These are phyloP conservation scores for Uropetala carovei DNA, from an alignment of 2,888 invertebrate species.

Conservation along the genomic window DNA sequence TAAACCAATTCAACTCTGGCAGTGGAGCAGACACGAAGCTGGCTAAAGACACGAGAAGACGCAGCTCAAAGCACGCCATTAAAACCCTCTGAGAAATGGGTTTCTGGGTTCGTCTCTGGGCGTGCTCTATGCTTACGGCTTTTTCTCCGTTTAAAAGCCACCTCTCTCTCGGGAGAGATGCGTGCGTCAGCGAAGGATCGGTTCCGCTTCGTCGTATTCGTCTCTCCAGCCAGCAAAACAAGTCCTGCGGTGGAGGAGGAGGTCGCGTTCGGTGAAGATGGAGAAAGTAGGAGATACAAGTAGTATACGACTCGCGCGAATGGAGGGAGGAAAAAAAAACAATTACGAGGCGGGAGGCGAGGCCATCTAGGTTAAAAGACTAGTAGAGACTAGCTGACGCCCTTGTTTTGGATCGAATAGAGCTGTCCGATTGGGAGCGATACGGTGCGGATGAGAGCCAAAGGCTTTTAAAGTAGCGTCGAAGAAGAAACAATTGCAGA, in stretches of 20 bases:
- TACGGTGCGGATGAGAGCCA: neutral
- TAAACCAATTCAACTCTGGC: no score
- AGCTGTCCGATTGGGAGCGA: neutral
- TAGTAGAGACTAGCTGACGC: neutral
- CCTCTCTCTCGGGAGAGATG: neutral
- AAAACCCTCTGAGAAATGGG: neutral
- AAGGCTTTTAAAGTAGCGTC: no score
- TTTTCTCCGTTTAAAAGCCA: neutral
- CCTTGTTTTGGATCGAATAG: neutral
- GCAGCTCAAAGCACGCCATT: no score
- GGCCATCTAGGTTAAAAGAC: constrained; percentile 27
- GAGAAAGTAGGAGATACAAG: constrained; percentile 32
- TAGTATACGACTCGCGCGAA: neutral
- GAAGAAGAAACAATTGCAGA: no score
- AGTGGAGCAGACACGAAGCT: no score
- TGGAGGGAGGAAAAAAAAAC: neutral
- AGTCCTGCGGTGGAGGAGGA: neutral
- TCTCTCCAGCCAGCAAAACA: constrained; percentile 9
- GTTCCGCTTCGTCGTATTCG: constrained; percentile 3
- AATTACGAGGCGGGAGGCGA: neutral
- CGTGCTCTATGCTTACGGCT: neutral
- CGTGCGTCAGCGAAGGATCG: neutral
- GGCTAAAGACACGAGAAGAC: no score
- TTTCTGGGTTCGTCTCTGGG: neutral
- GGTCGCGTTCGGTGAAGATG: neutral